phyloP scores from a whole-genome alignment of 2,888 invertebrate species.

The Phanerotoma sp. region DNA sequence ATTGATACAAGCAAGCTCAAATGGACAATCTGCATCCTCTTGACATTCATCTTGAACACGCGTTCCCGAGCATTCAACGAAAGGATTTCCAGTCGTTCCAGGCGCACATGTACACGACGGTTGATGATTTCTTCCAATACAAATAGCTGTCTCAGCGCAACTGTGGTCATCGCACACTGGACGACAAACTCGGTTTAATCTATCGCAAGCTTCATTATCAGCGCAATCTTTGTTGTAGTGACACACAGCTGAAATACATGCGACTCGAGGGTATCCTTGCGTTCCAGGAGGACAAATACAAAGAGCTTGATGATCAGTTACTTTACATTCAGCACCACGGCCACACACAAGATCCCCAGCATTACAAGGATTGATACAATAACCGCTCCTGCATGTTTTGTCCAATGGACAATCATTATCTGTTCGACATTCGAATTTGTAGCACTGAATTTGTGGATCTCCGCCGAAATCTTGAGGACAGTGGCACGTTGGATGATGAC shows the following conservation, averaged over 20 bases:
- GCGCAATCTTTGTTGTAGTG: slow-evolving; percentile 89
- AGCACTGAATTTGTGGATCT: slow-evolving; percentile 82
- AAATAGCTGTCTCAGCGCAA: slow-evolving; percentile 78
- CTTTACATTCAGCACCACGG: slow-evolving; percentile 74
- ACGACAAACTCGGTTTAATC: slow-evolving; percentile 79
- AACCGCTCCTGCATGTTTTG: slow-evolving; percentile 75
- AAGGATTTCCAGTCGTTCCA: slow-evolving; percentile 79
- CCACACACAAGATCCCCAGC: slow-evolving; percentile 71
- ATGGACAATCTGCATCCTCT: slow-evolving; percentile 75
- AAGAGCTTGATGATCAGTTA: slow-evolving; percentile 74
- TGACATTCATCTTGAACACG: slow-evolving; percentile 64
- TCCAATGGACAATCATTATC: slow-evolving; percentile 84
- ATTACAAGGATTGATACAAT: slow-evolving; percentile 78
- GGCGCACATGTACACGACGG: slow-evolving; percentile 75
- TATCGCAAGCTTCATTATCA: slow-evolving; percentile 80
- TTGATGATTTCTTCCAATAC: slow-evolving; percentile 73
- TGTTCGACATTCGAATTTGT: slow-evolving; percentile 79
- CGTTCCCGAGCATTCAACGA: slow-evolving; percentile 65
- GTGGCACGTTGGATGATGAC: slow-evolving; percentile 79
- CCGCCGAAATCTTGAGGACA: slow-evolving; percentile 87
- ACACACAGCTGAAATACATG: slow-evolving; percentile 81
- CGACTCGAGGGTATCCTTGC: slow-evolving; percentile 78
- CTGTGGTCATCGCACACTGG: slow-evolving; percentile 80
- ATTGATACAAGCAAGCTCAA: slow-evolving; percentile 76
- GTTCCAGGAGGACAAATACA: slow-evolving; percentile 84